These are phyloP conservation scores for Drosophila mimica DNA, from an alignment of 2,888 invertebrate genomes.

Conservation along the genomic window DNA sequence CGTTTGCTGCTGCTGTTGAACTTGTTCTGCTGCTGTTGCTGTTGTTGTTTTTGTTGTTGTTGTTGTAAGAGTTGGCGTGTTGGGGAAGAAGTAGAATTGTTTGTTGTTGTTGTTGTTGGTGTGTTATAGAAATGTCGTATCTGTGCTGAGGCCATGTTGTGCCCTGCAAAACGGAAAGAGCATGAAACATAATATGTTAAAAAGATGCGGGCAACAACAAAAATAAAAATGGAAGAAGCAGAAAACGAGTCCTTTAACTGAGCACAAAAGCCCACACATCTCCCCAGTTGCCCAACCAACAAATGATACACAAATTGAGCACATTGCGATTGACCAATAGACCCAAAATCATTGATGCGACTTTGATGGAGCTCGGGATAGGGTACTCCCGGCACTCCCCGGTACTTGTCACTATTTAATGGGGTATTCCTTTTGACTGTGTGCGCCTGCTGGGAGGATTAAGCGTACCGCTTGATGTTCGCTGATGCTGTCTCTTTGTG, in stretches of 20 bases:
- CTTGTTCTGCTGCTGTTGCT: conserved; percentile 51
- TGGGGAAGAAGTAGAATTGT: conserved; percentile 66
- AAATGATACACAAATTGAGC: conserved; percentile 13
- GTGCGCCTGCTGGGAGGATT: conserved; percentile 36
- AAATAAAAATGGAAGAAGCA: not conserved
- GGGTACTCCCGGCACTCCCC: conserved; percentile 36
- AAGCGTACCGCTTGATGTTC: conserved; percentile 30
- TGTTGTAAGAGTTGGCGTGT: conserved; percentile 76
- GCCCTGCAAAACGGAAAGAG: conserved; percentile 79
- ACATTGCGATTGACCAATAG: conserved; percentile 30
- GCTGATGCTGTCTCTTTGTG: conserved; percentile 26
- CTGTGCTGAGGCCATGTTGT: conserved; percentile 86
- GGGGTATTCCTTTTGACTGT: conserved; percentile 29
- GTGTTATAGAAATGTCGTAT: conserved; percentile 84
- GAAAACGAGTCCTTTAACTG: conserved; percentile 10
- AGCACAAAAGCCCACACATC: conserved; percentile 19
- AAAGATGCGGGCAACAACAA: conserved; percentile 39
- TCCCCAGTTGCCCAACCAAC: conserved; percentile 6
- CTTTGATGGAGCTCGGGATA: conserved; percentile 30
- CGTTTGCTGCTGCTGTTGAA: conserved; percentile 58
- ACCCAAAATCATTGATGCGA: conserved; percentile 40
- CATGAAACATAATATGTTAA: conserved; percentile 43
- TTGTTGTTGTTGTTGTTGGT: conserved; percentile 75
- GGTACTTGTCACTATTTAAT: conserved; percentile 28
- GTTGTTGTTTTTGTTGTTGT: conserved; percentile 36